Base-by-base conservation (phyloP, 2,888 invertebrate genomes). In the Hecatera dysodea region DNA sequence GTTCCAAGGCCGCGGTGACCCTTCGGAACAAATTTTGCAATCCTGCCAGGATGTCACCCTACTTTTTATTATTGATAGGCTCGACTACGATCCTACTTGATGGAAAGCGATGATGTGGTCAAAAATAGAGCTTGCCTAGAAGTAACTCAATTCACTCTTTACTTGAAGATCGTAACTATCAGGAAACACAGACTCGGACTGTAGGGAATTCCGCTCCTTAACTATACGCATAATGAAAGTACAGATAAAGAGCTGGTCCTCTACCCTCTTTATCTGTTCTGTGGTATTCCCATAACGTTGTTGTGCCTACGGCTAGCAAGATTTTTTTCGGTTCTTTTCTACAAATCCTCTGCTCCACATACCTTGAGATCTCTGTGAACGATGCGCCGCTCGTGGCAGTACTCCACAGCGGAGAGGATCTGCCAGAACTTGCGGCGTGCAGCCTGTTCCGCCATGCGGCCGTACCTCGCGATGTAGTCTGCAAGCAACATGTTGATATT, bases 331-430 rank as follows among this genome's bases (percentile, higher is more conserved):
- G 15, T 11, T 8, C 11, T 48, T 19, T 15, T n/a, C 19, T 15
- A n/a, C 17, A 6, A 12, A 2, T 36, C 15, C 22, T 55, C 29
- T 15, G 19, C 15, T 48, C 19, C 19, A 80, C 89, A 89, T 91
- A 97, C 97, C 97, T 99, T 99, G 90, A 99, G 97, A 96, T 99
- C 99, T 91, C 99, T 97, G 96, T 99, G 99, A 67, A 99, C 99
- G 89, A 99, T 98, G 89, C 98, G 97, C 89, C 98, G 97, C 87
- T 98, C 98, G 93, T 99, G 99, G 91, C 99, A 99, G 94, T 99
- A 99, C 93, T 99, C 98, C 76, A 99, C 99, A 66, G 99, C 99
- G 27, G 98, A 98, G 72, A 99, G 96, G 87, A 99, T 99, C 96
- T 99, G 99, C 97, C 98, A 98, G 96, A 99, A 99, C 93, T 99